A percentile compares a stretch with the other conserved stretches of the same genome.
phyloP scores from a whole-genome alignment of 2,888 invertebrate genomes.

The Hypsopygia costalis region DNA sequence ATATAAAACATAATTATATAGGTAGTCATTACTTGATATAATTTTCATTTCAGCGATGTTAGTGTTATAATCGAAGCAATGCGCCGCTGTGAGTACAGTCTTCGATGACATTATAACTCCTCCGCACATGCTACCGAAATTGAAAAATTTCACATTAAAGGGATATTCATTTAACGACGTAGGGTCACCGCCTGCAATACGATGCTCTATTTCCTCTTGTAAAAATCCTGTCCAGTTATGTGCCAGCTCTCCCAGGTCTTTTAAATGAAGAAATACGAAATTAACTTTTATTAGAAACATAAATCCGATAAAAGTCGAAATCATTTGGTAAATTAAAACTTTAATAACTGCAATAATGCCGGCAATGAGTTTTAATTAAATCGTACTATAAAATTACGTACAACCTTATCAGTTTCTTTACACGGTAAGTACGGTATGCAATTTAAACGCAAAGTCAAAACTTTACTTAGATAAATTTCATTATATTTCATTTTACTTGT shows the following conservation, averaged over 20 bases:
- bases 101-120: constrained; percentile 34
- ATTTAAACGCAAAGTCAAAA: too few species aligned
- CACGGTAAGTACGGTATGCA: too few species aligned
- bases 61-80: constrained; percentile 37
- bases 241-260: constrained; percentile 28
- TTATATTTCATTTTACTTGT: too few species aligned
- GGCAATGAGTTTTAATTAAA: neutral
- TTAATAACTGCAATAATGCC: neutral
- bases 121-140: constrained; percentile 33
- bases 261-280: constrained; percentile 21
- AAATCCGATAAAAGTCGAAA: neutral
- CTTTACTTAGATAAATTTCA: too few species aligned
- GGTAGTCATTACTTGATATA: constrained; percentile 28
- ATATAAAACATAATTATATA: too few species aligned
- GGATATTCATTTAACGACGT: constrained; percentile 26
- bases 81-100: constrained; percentile 39
- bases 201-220: constrained; percentile 13
- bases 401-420: too few species aligned
- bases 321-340: neutral
- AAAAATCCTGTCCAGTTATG: constrained; percentile 18
- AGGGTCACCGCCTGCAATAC: constrained; percentile 29
- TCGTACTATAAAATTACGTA: too few species aligned
- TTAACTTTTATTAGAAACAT: neutral
- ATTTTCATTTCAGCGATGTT: constrained; percentile 36
- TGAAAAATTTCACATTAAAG: constrained; percentile 34